Conservation (phyloP, 1,140 invertebrate genomes). For the Chironomus striatipennis region DNA sequence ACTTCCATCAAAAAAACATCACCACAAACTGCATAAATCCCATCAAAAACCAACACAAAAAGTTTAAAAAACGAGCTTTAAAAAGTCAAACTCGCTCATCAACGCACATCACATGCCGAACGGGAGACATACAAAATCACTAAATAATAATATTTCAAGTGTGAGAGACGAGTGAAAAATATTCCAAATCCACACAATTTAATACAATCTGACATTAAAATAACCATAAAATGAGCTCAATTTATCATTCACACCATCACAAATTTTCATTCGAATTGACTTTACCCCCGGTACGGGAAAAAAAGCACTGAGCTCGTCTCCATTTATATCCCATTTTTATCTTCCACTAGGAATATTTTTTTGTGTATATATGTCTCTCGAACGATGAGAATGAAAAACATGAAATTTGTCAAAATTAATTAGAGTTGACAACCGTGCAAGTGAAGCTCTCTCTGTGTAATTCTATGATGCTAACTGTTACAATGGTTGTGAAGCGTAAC, state of each 20-base stretch:
- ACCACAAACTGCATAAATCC: no score
- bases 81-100: no score
- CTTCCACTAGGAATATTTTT: background rate
- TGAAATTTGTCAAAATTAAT: constrained; percentile 14
- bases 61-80: no score
- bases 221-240: constrained; percentile 8
- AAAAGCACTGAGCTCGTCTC: background rate
- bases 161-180: no score
- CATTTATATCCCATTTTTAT: background rate
- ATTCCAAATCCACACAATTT: background rate
- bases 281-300: background rate
- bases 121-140: no score
- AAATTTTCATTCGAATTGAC: background rate
- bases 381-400: background rate
- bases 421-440: constrained; percentile 6
- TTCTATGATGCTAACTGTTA: background rate
- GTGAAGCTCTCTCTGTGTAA: background rate
- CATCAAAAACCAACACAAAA: no score
- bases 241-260: constrained; percentile 7
- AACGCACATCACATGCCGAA: no score
- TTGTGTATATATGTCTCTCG: background rate
- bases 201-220: constrained; percentile 14
- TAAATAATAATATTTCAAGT: no score
- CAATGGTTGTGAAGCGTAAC: background rate
- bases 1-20: no score